Percentiles rank a stretch among this genome's conserved stretches.
phyloP scores from a whole-genome alignment of 2,113 vertebrate genomes.

The Strix uralensis region DNA sequence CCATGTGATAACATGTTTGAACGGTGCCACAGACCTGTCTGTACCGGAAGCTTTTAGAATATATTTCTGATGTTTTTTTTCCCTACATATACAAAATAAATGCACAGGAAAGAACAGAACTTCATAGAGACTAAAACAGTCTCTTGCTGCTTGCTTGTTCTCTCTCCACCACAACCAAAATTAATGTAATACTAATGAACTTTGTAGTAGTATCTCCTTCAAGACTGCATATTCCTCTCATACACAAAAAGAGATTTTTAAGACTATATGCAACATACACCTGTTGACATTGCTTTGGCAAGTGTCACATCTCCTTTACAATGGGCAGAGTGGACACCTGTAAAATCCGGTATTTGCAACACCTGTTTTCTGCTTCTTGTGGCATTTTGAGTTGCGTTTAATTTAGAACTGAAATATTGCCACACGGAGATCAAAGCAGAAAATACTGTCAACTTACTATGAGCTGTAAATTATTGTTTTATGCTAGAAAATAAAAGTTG shows the following conservation, averaged over 20 bases:
- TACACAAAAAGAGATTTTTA: neutral
- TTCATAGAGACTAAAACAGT: neutral
- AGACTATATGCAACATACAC: neutral
- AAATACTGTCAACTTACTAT: neutral
- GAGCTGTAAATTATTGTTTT: neutral
- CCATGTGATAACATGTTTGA: neutral
- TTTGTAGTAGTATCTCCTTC: neutral
- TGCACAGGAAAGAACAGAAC: neutral
- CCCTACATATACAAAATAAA: neutral
- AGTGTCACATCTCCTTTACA: neutral
- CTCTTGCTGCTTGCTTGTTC: neutral
- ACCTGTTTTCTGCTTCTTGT: neutral
- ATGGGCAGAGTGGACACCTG: neutral
- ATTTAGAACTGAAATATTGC: neutral
- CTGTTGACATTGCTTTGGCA: neutral
- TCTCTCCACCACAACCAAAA: neutral
- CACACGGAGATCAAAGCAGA: neutral
- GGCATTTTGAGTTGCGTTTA: neutral
- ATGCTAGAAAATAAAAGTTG: neutral
- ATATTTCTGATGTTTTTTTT: neutral
- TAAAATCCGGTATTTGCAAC: neutral
- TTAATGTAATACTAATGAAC: neutral
- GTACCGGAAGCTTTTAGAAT: neutral
- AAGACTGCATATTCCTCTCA: neutral
- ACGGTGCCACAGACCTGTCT: neutral